Base-by-base conservation (phyloP, 2,888 invertebrate species). In the Arrhopalites spinosus region DNA sequence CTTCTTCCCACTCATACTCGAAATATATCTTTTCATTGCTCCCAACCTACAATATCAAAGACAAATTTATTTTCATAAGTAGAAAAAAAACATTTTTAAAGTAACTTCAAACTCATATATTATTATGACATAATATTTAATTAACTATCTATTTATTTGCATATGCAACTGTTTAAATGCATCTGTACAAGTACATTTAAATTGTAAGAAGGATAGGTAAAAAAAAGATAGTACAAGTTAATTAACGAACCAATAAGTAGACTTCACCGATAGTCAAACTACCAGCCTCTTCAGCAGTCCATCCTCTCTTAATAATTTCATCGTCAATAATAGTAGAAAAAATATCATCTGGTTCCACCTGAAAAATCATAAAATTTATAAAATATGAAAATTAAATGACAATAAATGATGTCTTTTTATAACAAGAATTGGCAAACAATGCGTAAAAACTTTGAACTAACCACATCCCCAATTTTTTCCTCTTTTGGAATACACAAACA, bases 251-350 rank as follows among this genome's bases (percentile, higher is more conserved):
- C 64, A 75, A 50, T 66, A 78, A 47, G 50, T 77, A 77, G 0
- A 77, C 63, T 74, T 77, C 77, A 30, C 77, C 76, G 25, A 76
- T 47, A 17, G 94, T 94, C 59, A 96, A 88, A 45, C 92, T 91
- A 8, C 92, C 92, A 0, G 92, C 90, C 84, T 91, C 92, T 20
- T 89, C 87, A 11, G 89, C 84, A 72, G 92, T 94, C 95, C 96
- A 96, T 0, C 96, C 96, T 77, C 87, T 86, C 78, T 87, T 85
- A 20, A 90, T 87, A 84, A 73, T 66, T 43, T 81, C 82, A 7
- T 79, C 73, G 63, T 81, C 81, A 70, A 79, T 78, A 69, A 77
- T 36, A 27, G 78, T 77, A 15, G 79, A 76, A 27, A 78, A 50
- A 50, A 82, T 73, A 45, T 78, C 80, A 75, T 81, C 82, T 11